Evolutionary conservation across 2,888 invertebrate species (phyloP), one percentile per base, ranked within the genome.

Genomic region (Mellilla xanthometata): DNA sequence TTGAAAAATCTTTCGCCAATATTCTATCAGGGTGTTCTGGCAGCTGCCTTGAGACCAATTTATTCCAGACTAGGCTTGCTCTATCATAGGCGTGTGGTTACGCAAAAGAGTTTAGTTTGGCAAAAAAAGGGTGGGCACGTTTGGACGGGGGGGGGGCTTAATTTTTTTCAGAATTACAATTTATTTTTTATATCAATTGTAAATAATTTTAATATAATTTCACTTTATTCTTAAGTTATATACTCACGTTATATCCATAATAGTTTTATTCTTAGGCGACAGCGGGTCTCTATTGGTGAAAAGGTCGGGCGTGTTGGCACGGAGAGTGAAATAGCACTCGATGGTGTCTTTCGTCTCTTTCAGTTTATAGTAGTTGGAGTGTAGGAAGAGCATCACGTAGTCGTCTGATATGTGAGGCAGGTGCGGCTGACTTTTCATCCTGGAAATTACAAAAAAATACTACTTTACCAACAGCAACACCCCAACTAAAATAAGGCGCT

Each of bases 201-300:
- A n/a, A 7, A 8, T 23, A 4, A 15, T 19, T 19, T 12, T 29
- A 12, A 32, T 24, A 28, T n/a, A 53, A 13, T 39, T 88, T n/a
- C n/a, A n/a, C n/a, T n/a, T n/a, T n/a, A n/a, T n/a, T n/a, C n/a
- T n/a, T n/a, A n/a, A n/a, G n/a, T n/a, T n/a, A n/a, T n/a, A n/a
- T n/a, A n/a, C 92, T 92, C 72, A 93, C 93, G 91, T 91, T 30
- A 93, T 86, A 58, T 91, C 90, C 65, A 91, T 74, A 33, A 91
- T 77, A 9, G 81, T 69, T 62, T 91, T 90, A 49, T 93, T 90
- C 65, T 84, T 90, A 1, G 85, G 74, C 39, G 74, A 42, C 38
- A 88, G 62, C 0, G 91, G 90, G 60, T 93, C 92, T 26, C 93
- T 82, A 52, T 92, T 90, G 32, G 75, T 78, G 71, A 94, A 94